Evolutionary conservation across 1,140 invertebrate species (phyloP).

Genomic region (Drosophila ironensis): DNA sequence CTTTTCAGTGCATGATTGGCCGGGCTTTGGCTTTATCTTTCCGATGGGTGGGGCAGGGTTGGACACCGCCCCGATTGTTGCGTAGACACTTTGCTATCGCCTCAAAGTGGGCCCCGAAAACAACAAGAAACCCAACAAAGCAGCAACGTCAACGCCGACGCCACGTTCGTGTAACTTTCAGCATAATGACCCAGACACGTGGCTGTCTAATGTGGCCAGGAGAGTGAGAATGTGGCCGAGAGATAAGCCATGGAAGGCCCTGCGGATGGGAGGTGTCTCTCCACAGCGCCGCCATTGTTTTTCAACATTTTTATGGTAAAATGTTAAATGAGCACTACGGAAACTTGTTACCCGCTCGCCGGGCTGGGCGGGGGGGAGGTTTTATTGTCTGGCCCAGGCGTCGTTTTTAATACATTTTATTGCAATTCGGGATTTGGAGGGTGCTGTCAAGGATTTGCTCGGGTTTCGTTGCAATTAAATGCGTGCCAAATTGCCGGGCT

Average conservation of each 20-base stretch:
- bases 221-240: conserved; percentile 37
- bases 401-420: conserved; percentile 79
- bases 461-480: conserved; percentile 62
- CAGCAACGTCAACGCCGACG: conserved; percentile 68
- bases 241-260: conserved; percentile 2
- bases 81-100: conserved; percentile 23
- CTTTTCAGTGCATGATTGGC: conserved; percentile 5
- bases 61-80: conserved; percentile 18
- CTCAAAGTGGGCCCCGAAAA: conserved; percentile 5
- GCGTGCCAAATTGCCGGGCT: conserved; percentile 59
- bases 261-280: conserved; percentile 1
- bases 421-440: conserved; percentile 51
- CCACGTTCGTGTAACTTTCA: conserved; percentile 74
- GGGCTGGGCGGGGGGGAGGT: neutral
- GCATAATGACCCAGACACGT: conserved; percentile 80
- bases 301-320: conserved; percentile 75
- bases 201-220: conserved; percentile 75
- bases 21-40: neutral
- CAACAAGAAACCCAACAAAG: conserved; percentile 7
- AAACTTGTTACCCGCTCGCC: neutral
- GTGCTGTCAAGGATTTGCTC: conserved; percentile 36
- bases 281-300: conserved; percentile 38
- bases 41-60: conserved; percentile 13
- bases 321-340: conserved; percentile 55
- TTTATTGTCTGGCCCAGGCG: conserved; percentile 43